These are phyloP conservation scores for Bergia puertoricense DNA, from an alignment of 92 coral and sea anemone genomes.

Conservation along the genomic window DNA sequence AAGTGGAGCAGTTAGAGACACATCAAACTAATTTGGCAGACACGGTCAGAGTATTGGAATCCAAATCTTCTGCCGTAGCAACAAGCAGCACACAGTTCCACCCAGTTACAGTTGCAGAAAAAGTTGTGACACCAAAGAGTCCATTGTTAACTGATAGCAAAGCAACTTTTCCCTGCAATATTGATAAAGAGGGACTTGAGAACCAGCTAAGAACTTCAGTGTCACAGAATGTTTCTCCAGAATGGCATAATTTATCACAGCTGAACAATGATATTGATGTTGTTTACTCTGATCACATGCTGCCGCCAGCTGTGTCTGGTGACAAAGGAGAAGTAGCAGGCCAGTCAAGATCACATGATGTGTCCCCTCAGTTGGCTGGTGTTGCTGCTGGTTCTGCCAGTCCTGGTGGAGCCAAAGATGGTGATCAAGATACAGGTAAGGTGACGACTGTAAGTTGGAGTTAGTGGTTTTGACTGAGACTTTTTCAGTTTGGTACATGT, in stretches of 20 bases:
- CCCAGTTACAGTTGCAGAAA: not conserved
- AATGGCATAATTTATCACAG: not conserved
- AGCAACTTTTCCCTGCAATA: not conserved
- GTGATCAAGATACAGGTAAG: not conserved
- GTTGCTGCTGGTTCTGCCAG: not conserved
- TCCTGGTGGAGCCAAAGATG: not conserved
- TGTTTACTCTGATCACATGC: not conserved
- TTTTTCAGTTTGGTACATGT: too few relatives aligned
- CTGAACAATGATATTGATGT: too few relatives aligned
- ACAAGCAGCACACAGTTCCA: not conserved
- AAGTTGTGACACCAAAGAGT: not conserved
- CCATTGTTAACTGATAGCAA: not conserved
- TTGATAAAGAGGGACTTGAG: not conserved
- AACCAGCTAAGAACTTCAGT: not conserved
- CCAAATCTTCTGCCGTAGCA: not conserved
- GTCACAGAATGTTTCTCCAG: not conserved
- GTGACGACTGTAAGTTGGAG: not conserved
- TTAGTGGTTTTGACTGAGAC: not conserved
- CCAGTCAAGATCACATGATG: not conserved
- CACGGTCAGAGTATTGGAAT: not conserved
- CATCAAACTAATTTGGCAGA: not conserved
- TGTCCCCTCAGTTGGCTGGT: not conserved
- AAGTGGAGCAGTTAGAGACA: not conserved
- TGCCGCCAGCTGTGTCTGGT: not conserved
- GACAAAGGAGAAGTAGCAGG: not conserved